These are phyloP conservation scores for Morphnarchus princeps DNA, from an alignment of 2,113 vertebrate genomes.

Conservation along the genomic window DNA sequence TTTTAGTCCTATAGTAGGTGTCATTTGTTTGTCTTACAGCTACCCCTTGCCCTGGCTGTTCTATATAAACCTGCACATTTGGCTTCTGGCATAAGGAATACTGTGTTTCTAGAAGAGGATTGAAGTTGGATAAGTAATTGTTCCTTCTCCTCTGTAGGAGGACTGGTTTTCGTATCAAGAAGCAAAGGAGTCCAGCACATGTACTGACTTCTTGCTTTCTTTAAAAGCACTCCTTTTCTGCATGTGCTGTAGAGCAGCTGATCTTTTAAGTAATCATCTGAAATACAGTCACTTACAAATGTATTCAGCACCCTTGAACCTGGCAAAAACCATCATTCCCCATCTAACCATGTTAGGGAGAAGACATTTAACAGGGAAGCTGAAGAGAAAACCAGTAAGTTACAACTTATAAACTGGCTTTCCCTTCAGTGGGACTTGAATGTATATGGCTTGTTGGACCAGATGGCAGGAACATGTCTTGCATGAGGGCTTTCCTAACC, in stretches of 20 bases:
- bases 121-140: background rate
- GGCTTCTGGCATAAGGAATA: background rate
- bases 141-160: background rate
- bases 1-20: constrained; percentile 41
- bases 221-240: background rate
- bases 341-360: background rate
- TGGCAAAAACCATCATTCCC: background rate
- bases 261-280: background rate
- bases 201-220: background rate
- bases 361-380: background rate
- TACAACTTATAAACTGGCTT: background rate
- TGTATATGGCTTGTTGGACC: background rate
- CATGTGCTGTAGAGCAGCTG: background rate
- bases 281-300: background rate
- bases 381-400: background rate
- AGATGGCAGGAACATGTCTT: background rate
- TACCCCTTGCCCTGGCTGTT: background rate
- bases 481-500: background rate
- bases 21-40: constrained; percentile 32
- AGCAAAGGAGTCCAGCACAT: background rate
- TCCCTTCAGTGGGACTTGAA: background rate
- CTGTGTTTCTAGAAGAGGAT: background rate
- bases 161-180: background rate
- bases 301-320: background rate
- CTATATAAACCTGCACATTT: background rate